Percentiles rank a stretch among this genome's conserved stretches.
Evolutionary conservation across 2,888 invertebrate species (phyloP).

Genomic region (Tetragonula carbonaria): DNA sequence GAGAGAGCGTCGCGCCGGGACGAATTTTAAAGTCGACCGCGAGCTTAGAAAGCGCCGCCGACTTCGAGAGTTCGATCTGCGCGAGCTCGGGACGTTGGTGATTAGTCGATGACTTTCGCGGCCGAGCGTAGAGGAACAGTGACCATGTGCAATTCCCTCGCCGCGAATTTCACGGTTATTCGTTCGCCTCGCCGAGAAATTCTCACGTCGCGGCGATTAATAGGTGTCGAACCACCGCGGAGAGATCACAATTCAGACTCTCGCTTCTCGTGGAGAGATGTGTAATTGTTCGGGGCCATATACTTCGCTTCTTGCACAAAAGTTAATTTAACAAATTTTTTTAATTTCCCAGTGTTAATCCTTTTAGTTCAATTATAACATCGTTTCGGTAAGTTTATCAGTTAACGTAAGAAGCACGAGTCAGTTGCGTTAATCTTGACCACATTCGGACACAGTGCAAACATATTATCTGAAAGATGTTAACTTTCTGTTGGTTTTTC

Average conservation of each 20-base stretch:
- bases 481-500: too few species aligned
- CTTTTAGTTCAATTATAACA: too few species aligned
- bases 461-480: too few species aligned
- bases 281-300: not conserved
- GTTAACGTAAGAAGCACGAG: too few species aligned
- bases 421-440: too few species aligned
- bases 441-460: too few species aligned
- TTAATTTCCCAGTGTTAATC: too few species aligned
- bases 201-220: constrained; percentile 11
- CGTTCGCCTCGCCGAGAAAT: constrained; percentile 17
- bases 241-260: not conserved
- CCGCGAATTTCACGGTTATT: constrained; percentile 50
- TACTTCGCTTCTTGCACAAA: too few species aligned
- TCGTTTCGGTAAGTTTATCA: too few species aligned
- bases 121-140: not conserved
- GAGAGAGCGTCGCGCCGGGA: not conserved
- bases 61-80: constrained; percentile 33
- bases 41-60: constrained; percentile 51
- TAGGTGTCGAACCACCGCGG: not conserved
- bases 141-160: constrained; percentile 17
- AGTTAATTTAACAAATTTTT: too few species aligned
- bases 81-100: constrained; percentile 33
- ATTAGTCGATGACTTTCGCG: constrained; percentile 55
- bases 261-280: not conserved
- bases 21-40: constrained; percentile 25